Base-by-base conservation (phyloP, 2,113 vertebrate species). In the Dryoscopus gambensis region DNA sequence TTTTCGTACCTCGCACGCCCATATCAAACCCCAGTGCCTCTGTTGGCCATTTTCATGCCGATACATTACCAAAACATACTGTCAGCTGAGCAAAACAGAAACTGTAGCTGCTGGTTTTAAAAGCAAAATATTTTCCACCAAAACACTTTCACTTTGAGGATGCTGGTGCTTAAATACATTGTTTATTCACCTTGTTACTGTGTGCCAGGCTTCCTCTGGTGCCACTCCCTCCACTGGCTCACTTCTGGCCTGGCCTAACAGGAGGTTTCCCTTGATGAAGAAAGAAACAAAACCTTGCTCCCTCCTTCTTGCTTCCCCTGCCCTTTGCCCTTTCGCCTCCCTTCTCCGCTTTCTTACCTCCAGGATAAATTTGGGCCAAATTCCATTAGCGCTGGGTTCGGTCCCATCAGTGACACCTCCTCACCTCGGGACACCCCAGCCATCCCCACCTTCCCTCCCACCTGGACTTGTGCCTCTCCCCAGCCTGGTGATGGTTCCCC, bases 21-120 rank as follows among this genome's bases (percentile, higher is more conserved):
- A 0, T 22, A 37, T 5, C 78, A 42, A 59, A 44, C 67, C 47
- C 33, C 4, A 0, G 19, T 0, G 3, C 15, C 28, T 30, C 10
- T 0, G 9, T 5, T 6, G 23, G 47, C 28, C 64, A 28, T 9
- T 74, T 65, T 53, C 89, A 46, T 1, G 14, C 37, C 24, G 47
- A 24, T 14, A 3, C 1, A 15, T 40, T 31, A 65, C 46, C 50
- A 77, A 77, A 95, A 40, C 2, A 3, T 2, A 6, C 30, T 3
- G n/a, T 17, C 80, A 62, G 15, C 57, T 12, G 11, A 73, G 67
- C 53, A 37, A 56, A 80, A 55, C 28, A 87, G 63, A 76, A 90
- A 83, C 57, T 39, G 60, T 24, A 83, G 50, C 86, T 73, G 63
- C 71, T 42, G 53, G 21, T 21, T 89, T 39, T 49, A 60, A 87